phyloP scores from a whole-genome alignment of 2,113 vertebrate species.

The Coptodon bakossiorum region DNA sequence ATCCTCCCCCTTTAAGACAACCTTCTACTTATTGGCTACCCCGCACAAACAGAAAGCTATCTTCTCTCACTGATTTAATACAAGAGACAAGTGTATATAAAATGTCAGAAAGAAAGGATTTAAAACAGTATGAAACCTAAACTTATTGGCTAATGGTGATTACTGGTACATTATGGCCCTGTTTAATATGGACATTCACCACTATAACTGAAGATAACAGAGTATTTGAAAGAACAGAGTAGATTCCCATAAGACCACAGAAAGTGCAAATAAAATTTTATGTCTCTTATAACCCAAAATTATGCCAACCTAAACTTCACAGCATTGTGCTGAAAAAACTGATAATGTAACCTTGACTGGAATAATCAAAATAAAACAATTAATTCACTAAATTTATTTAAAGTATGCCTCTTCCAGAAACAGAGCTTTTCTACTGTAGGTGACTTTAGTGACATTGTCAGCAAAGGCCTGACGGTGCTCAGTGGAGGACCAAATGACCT shows the following conservation, averaged over 20 bases:
- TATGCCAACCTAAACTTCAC: not conserved
- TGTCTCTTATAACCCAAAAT: not conserved
- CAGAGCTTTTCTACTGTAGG: not conserved
- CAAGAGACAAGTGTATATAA: not conserved
- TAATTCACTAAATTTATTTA: not conserved
- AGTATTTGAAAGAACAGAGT: not conserved
- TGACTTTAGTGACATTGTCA: not conserved
- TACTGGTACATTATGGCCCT: not conserved
- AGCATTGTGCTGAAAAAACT: not conserved
- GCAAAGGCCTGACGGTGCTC: not conserved
- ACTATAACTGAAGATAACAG: not conserved
- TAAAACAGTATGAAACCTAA: not conserved
- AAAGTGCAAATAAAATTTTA: not conserved
- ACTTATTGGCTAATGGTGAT: not conserved
- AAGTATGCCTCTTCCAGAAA: not conserved
- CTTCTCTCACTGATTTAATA: not conserved
- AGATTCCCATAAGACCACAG: not conserved
- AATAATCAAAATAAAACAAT: not conserved
- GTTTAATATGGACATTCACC: not conserved
- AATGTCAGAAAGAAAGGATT: not conserved
- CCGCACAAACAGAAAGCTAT: not conserved
- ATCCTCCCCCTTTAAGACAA: not conserved
- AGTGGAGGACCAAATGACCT: not conserved
- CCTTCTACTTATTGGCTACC: not conserved
- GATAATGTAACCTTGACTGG: not conserved